Conservation (phyloP, 2,113 vertebrate genomes). For the Erinaceus europaeus region DNA sequence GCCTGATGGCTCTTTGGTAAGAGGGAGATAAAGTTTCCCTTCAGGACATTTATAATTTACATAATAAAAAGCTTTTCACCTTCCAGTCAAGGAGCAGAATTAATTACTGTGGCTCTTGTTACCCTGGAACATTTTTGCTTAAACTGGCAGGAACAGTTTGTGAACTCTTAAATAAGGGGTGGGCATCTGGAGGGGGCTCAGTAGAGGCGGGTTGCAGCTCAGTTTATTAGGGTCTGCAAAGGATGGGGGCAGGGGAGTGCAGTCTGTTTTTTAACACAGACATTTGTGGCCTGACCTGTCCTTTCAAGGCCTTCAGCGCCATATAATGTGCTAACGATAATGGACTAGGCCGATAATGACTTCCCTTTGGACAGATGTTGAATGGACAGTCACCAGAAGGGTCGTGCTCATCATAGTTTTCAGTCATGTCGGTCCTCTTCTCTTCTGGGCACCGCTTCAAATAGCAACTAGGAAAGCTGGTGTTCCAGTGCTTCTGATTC, state of each 20-base stretch:
- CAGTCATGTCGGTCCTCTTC: constrained; percentile 56
- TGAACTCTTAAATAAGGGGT: not conserved
- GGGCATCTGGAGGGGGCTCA: not conserved
- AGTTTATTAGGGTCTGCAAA: not conserved
- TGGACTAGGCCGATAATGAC: constrained; percentile 43
- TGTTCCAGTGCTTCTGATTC: not conserved
- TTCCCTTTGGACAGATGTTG: constrained; percentile 63
- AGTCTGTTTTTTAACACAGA: not conserved
- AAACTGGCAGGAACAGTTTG: constrained; percentile 44
- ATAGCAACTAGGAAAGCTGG: constrained; percentile 56
- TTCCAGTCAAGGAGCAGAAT: constrained; percentile 66
- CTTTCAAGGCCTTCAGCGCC: constrained; percentile 12
- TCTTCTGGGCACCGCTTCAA: constrained; percentile 69
- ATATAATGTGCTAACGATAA: constrained; percentile 62
- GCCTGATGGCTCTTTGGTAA: constrained; percentile 48
- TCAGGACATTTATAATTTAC: constrained; percentile 66
- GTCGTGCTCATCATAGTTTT: constrained; percentile 46
- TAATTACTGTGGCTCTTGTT: constrained; percentile 49
- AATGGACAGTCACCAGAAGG: constrained; percentile 72
- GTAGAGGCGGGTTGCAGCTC: not conserved
- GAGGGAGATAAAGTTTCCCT: constrained; percentile 68
- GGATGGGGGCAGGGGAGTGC: not conserved
- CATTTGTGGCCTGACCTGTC: constrained; percentile 44
- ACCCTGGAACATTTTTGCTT: constrained; percentile 47
- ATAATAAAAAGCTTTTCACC: constrained; percentile 70